Percentiles rank a stretch among this genome's conserved stretches.
Conservation (phyloP, 2,113 vertebrate genomes). For the Cololabis saira region DNA sequence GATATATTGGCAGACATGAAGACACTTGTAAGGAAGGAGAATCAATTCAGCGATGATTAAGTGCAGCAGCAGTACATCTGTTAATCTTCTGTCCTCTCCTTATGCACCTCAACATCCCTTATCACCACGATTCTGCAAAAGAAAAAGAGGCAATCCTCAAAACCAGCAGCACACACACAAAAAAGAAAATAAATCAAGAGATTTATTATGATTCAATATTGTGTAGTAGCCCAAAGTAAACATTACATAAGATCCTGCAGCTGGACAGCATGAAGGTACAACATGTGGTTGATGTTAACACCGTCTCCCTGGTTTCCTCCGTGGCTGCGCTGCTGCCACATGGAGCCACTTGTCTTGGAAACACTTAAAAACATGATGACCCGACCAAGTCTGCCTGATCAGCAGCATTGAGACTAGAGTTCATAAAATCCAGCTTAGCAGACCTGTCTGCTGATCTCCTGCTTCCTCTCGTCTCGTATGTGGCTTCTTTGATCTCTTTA, state of each 20-base stretch:
- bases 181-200: too few relatives aligned
- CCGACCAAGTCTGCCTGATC: slow-evolving; percentile 43
- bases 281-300: slow-evolving; percentile 41
- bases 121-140: too few relatives aligned
- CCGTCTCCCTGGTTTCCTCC: slow-evolving; percentile 69
- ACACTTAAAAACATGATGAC: slow-evolving; percentile 49
- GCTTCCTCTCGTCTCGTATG: slow-evolving; percentile 63
- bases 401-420: slow-evolving; percentile 40
- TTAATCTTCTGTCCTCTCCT: too few relatives aligned
- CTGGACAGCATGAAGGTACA: slow-evolving; percentile 23
- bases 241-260: slow-evolving; percentile 28
- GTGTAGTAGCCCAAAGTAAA: slow-evolving; percentile 25
- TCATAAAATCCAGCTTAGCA: slow-evolving; percentile 31
- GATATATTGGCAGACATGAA: too few relatives aligned
- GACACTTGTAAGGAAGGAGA: too few relatives aligned
- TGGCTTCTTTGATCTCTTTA: slow-evolving; percentile 66
- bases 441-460: slow-evolving; percentile 40
- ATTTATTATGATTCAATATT: too few relatives aligned
- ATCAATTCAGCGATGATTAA: too few relatives aligned
- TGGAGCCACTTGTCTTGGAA: slow-evolving; percentile 50
- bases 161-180: too few relatives aligned
- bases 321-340: slow-evolving; percentile 45
- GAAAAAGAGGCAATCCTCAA: too few relatives aligned
- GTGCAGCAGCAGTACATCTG: too few relatives aligned
- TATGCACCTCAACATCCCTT: too few relatives aligned